Evolutionary conservation across 2,888 invertebrate genomes (phyloP).

Genomic region (Drosophila mimica): DNA sequence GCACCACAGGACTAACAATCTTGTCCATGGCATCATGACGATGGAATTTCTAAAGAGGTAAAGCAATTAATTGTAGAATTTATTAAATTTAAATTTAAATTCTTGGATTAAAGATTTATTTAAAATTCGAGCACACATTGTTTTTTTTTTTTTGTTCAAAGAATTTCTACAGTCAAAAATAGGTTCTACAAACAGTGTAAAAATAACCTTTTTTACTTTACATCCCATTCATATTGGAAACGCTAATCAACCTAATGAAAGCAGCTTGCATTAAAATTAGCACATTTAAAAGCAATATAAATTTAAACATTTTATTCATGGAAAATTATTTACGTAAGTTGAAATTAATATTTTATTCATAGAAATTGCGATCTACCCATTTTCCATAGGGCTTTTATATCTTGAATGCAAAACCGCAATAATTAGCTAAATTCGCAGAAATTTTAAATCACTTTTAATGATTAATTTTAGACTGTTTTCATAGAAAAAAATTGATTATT

Average conservation of each 20-base stretch:
- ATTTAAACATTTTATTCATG: too few relatives aligned
- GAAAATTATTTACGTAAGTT: too few relatives aligned
- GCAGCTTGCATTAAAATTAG: not conserved
- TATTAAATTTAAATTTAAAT: not conserved
- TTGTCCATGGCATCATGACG: slow-evolving; percentile 92
- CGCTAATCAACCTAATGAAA: not conserved
- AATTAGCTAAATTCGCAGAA: not conserved
- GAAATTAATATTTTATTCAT: not conserved
- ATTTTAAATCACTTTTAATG: not conserved
- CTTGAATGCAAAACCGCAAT: not conserved
- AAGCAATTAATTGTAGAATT: not conserved
- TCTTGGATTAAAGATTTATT: not conserved
- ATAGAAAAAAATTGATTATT: not conserved
- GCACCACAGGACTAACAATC: slow-evolving; percentile 96
- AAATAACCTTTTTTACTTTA: not conserved
- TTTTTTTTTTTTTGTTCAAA: not conserved
- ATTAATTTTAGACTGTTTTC: not conserved
- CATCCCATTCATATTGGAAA: not conserved
- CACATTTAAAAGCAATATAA: too few relatives aligned
- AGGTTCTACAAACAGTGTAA: too few relatives aligned
- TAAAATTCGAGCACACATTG: not conserved
- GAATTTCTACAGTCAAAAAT: not conserved
- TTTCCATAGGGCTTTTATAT: not conserved
- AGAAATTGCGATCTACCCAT: not conserved
- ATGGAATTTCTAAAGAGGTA: slow-evolving; percentile 85